Conservation (phyloP, 2,113 vertebrate species). For the Heptranchias perlo region DNA sequence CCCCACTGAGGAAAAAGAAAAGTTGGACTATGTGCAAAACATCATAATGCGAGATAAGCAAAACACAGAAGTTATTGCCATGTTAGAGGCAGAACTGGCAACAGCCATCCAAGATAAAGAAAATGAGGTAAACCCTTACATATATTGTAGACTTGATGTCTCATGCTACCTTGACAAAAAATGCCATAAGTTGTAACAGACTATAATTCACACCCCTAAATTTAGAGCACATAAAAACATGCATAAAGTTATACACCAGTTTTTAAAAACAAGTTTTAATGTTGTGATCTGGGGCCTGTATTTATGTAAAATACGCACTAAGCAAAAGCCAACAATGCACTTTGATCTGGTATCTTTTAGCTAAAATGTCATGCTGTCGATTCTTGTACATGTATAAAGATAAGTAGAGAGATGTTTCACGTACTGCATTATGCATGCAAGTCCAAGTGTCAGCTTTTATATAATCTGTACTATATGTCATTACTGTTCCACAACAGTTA, state of each 20-base stretch:
- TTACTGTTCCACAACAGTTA: not conserved
- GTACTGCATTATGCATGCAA: not conserved
- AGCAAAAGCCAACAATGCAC: not conserved
- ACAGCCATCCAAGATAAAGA: conserved; percentile 47
- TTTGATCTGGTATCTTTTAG: not conserved
- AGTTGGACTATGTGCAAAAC: conserved; percentile 46
- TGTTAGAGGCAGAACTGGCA: conserved; percentile 51
- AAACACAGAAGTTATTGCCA: conserved; percentile 45
- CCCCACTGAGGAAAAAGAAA: conserved; percentile 56
- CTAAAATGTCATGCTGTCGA: not conserved
- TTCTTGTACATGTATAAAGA: not conserved
- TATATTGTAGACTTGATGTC: not conserved
- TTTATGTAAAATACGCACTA: not conserved
- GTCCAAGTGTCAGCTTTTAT: not conserved
- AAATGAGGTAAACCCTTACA: conserved; percentile 54
- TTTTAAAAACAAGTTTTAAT: not conserved
- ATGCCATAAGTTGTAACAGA: not conserved
- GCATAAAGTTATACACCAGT: not conserved
- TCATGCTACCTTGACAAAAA: not conserved
- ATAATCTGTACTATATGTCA: not conserved
- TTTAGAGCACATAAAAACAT: not conserved
- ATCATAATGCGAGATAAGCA: conserved; percentile 43
- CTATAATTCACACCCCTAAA: not conserved
- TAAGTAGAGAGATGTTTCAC: not conserved
- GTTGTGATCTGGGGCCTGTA: not conserved